Evolutionary conservation across 64 coral and sea anemone genomes (phyloP).

Genomic region (Porites lutea): DNA sequence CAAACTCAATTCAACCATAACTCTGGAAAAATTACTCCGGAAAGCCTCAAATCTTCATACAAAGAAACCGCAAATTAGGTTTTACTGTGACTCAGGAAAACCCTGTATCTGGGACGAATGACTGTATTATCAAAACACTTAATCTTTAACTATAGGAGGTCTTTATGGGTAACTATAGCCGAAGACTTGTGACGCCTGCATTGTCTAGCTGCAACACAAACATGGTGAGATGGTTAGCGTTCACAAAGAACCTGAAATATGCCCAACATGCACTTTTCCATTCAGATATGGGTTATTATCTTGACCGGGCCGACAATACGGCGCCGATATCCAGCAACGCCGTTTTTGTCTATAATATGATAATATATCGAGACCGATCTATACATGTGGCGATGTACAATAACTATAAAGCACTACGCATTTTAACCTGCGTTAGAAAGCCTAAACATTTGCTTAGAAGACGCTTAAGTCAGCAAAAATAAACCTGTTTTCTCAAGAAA

Average conservation of each 20-base stretch:
- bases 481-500: background rate
- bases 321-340: conserved; percentile 38
- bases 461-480: background rate
- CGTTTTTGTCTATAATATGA: conserved; percentile 29
- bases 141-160: conserved; percentile 31
- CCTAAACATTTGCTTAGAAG: background rate
- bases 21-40: background rate
- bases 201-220: conserved; percentile 52
- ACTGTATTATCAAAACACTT: conserved; percentile 15
- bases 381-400: conserved; percentile 40
- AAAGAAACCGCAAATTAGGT: conserved; percentile 37
- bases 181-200: conserved; percentile 34
- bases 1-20: background rate
- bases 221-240: background rate
- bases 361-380: conserved; percentile 47
- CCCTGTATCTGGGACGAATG: background rate
- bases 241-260: conserved; percentile 21
- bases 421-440: background rate
- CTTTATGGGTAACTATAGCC: background rate
- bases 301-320: background rate
- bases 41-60: background rate
- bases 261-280: background rate
- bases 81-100: background rate
- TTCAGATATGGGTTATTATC: conserved; percentile 1
- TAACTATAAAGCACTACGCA: background rate